Base-by-base conservation (phyloP, 2,888 invertebrate species). In the Pantelozetes paolii region DNA sequence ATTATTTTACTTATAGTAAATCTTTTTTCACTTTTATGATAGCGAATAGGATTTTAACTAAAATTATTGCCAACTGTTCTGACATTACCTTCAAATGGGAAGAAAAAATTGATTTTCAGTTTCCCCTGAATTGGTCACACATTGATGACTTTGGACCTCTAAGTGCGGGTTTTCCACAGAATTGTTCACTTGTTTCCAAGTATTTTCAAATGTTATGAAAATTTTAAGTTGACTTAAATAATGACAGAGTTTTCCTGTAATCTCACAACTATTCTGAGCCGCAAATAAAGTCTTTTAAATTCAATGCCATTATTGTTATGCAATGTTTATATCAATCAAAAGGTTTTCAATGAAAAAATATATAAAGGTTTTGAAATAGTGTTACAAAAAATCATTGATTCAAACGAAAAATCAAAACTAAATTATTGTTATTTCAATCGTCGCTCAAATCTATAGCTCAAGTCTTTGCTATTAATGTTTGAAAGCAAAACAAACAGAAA, bases 361-460 rank as follows among this genome's bases (percentile, higher is more conserved):
- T 26, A 40, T 42, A 28, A 36, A 5, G 26, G 23, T 28, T 42
- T 69, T 64, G 23, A 42, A 23, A 69, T 23, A 42, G n/a, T 42
- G 42, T 69, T 69, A 42, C 45, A 13, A 2, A 62, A 67, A 69
- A 69, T 69, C 69, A 69, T 45, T 69, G 69, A 69, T 23, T 69
- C 42, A 69, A 64, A 64, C 36, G 62, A 64, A 64, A 26, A 32
- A 15, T 15, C 36, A 11, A 45, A 6, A 45, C 15, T 11, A 69
- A 69, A 69, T 69, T 69, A 69, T 69, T 69, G 69, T 69, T 69
- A 69, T 69, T 69, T 69, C 69, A 69, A 69, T 69, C 36, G 42
- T 42, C 69, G 45, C 40, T 69, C 69, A 69, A 64, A 64, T 20
- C n/a, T 20, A 57, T 23, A 36, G 13, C n/a, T 42, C 36, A 42